Percentiles rank a stretch among this genome's conserved stretches.
Evolutionary conservation across 2,797 vertebrate genomes (phyloP).

Genomic region (Nasua narica): DNA sequence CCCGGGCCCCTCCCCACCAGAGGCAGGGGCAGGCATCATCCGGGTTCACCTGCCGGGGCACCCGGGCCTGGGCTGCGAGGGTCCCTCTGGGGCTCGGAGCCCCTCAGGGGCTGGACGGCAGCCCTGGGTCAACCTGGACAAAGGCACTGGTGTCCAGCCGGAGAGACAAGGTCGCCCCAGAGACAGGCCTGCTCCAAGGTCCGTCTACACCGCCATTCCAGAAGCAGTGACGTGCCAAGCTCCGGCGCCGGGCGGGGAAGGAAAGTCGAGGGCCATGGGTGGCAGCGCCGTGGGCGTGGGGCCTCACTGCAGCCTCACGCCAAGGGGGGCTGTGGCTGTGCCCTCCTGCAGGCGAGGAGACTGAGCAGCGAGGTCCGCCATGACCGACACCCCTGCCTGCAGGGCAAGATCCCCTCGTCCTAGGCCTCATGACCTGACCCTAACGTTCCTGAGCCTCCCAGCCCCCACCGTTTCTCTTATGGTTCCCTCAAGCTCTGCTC

Average conservation of each 20-base stretch:
- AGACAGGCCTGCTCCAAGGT: neutral
- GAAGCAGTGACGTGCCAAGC: rapidly evolving
- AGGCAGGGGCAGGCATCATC: rapidly evolving
- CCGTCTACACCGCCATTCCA: rapidly evolving
- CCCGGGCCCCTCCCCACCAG: too few relatives aligned
- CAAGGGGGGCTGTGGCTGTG: rapidly evolving
- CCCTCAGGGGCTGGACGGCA: too few relatives aligned
- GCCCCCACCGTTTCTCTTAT: neutral
- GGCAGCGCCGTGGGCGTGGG: neutral
- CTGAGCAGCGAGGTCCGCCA: neutral
- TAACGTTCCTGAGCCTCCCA: neutral
- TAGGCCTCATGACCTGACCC: neutral
- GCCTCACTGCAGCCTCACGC: neutral
- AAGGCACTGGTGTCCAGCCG: rapidly evolving
- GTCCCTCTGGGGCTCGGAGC: neutral
- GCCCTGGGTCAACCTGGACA: neutral
- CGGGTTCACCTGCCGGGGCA: rapidly evolving
- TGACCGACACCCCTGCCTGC: rapidly evolving
- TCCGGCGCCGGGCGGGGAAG: neutral
- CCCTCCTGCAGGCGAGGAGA: neutral
- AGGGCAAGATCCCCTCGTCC: neutral
- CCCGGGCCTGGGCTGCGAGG: too few relatives aligned
- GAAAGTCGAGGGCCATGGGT: rapidly evolving
- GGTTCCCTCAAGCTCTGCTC: neutral
- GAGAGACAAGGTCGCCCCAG: neutral